Base-by-base conservation (phyloP, 2,888 invertebrate species). In the Pheosia gnoma region DNA sequence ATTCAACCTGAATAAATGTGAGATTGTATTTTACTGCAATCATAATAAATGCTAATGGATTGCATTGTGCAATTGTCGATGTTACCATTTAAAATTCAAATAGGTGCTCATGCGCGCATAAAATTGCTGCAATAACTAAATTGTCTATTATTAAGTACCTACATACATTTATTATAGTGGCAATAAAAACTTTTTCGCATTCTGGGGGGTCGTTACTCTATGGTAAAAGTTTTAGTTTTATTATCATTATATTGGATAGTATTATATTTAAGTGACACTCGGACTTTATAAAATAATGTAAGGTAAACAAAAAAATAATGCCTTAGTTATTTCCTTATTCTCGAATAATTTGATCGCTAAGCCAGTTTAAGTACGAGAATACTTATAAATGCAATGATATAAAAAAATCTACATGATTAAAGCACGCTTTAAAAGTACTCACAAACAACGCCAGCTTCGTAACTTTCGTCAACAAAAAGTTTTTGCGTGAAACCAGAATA, bases 311-410 rank as follows among this genome's bases (percentile, higher is more conserved):
- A 9, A 43, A 9, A 43, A 43, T 8, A 9, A 3, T 43, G 2
- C 8, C 9, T 43, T 9, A 43, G 4, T 43, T 43, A 47, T n/a
- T 47, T n/a, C 47, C 47, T n/a, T 4, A 47, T 52, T 11, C 25
- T 41, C 4, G 0, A 59, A 68, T 57, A 59, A 41, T 57, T 39
- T 25, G 67, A 58, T 68, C 60, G 57, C 9, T 43, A 62, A 60
- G 51, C 57, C 51, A 41, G 52, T 71, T 67, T 60, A 67, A 71
- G 60, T 71, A 70, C 57, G 60, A 71, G 54, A 55, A 67, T 59
- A 39, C 57, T 67, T 53, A 59, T 67, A 71, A 71, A 71, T 47
- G 62, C 71, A 68, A 71, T 67, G 71, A 67, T 57, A 59, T 55
- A 56, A 58, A 58, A 47, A 70, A 60, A 57, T 36, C 11, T 39